Evolutionary conservation across 2,888 invertebrate species (phyloP).

Genomic region (Eupeodes luniger): DNA sequence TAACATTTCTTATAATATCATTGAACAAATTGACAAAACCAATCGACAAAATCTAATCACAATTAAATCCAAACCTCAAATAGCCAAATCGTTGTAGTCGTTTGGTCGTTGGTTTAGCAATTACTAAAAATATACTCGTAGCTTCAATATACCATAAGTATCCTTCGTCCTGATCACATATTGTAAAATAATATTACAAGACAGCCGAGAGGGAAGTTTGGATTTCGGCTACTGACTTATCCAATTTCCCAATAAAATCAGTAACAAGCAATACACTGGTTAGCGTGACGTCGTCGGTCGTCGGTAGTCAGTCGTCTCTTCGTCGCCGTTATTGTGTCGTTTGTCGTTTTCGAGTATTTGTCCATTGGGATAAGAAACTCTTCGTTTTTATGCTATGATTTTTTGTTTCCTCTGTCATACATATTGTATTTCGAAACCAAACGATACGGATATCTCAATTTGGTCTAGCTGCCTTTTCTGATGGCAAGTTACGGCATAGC

Average conservation of each 20-base stretch:
- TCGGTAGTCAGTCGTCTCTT: not conserved
- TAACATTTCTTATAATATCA: not conserved
- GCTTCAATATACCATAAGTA: slow-evolving; percentile 50
- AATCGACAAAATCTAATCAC: slow-evolving; percentile 74
- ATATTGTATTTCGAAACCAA: slow-evolving; percentile 49
- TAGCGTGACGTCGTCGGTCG: slow-evolving; percentile 21
- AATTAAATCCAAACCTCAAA: slow-evolving; percentile 73
- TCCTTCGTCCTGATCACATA: slow-evolving; percentile 49
- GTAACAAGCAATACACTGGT: slow-evolving; percentile 68
- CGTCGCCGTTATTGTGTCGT: slow-evolving; percentile 9
- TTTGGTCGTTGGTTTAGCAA: slow-evolving; percentile 30
- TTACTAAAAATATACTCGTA: slow-evolving; percentile 58
- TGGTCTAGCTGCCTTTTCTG: slow-evolving; percentile 54
- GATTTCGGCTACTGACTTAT: slow-evolving; percentile 63
- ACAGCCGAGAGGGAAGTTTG: not conserved
- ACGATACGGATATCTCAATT: slow-evolving; percentile 74
- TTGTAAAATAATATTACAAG: slow-evolving; percentile 44
- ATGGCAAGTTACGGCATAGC: slow-evolving; percentile 4
- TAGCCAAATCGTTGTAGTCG: slow-evolving; percentile 52
- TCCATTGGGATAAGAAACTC: slow-evolving; percentile 67
- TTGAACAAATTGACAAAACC: slow-evolving; percentile 64
- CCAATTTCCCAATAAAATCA: slow-evolving; percentile 73
- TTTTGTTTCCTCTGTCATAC: not conserved
- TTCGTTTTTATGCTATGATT: slow-evolving; percentile 31
- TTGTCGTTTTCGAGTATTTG: slow-evolving; percentile 40